phyloP scores from a whole-genome alignment of 2,113 vertebrate species.

The Atrichornis clamosus region DNA sequence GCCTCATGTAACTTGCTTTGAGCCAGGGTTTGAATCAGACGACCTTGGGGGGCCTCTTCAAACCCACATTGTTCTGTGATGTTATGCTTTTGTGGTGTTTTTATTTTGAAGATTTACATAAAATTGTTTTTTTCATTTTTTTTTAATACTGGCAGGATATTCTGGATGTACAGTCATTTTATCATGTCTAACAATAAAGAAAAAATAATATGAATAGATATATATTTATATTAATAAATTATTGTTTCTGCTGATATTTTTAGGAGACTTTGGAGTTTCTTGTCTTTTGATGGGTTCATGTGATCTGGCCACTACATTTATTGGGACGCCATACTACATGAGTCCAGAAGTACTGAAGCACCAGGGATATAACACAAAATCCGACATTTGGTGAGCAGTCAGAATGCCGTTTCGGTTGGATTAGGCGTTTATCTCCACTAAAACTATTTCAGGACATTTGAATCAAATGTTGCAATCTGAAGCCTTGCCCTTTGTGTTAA shows the following conservation, averaged over 20 bases:
- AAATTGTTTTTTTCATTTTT: not conserved
- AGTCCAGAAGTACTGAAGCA: constrained; percentile 86
- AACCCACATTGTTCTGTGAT: not conserved
- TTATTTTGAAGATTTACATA: not conserved
- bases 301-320: constrained; percentile 87
- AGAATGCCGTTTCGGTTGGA: not conserved
- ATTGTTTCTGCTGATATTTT: constrained; percentile 4
- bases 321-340: constrained; percentile 87
- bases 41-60: not conserved
- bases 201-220: not conserved
- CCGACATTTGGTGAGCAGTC: constrained; percentile 85
- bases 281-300: constrained; percentile 84
- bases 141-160: not conserved
- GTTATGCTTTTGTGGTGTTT: not conserved
- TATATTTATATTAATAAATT: not conserved
- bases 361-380: constrained; percentile 85
- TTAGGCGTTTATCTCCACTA: not conserved
- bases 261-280: constrained; percentile 90
- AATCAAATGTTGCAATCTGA: not conserved
- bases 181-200: not conserved
- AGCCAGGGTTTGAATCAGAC: not conserved
- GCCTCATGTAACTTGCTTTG: not conserved
- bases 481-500: not conserved
- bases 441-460: not conserved
- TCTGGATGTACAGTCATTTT: not conserved